A percentile compares a stretch with the other conserved stretches of the same genome.
Evolutionary conservation across 2,113 vertebrate species (phyloP).

Genomic region (Halichoerus grypus): DNA sequence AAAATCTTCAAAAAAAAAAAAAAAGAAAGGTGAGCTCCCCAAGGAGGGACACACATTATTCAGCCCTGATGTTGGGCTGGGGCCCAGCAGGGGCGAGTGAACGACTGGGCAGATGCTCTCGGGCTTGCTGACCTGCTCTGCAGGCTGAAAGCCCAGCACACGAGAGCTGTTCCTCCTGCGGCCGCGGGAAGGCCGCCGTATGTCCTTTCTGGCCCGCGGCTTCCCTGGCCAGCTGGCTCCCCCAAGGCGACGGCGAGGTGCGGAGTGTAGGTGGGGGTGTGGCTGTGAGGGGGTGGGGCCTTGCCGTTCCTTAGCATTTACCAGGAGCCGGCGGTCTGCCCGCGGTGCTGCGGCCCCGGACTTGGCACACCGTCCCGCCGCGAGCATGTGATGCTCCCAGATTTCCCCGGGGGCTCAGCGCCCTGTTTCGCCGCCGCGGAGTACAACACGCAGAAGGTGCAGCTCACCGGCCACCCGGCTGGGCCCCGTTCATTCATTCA

Average conservation of each 20-base stretch:
- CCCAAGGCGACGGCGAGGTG: neutral
- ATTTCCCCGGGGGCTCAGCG: neutral
- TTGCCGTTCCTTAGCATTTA: neutral
- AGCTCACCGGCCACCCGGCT: neutral
- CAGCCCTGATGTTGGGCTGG: neutral
- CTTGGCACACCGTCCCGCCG: neutral
- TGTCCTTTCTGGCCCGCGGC: neutral
- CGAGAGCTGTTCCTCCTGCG: neutral
- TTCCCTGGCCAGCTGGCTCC: neutral
- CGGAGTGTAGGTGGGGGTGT: neutral
- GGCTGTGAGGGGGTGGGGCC: neutral
- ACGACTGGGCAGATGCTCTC: neutral
- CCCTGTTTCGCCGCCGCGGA: neutral
- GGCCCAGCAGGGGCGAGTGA: neutral
- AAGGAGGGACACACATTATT: neutral
- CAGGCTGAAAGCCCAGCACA: neutral
- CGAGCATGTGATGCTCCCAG: neutral
- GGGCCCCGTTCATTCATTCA: neutral
- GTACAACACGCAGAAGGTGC: neutral
- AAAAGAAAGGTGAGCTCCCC: neutral
- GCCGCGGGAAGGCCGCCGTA: neutral
- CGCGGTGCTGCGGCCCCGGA: neutral
- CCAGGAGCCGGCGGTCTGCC: neutral
- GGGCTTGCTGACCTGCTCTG: neutral
- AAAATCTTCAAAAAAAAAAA: no score